phyloP scores from a whole-genome alignment of 2,888 invertebrate genomes.

The Amblyjoppa proteus region DNA sequence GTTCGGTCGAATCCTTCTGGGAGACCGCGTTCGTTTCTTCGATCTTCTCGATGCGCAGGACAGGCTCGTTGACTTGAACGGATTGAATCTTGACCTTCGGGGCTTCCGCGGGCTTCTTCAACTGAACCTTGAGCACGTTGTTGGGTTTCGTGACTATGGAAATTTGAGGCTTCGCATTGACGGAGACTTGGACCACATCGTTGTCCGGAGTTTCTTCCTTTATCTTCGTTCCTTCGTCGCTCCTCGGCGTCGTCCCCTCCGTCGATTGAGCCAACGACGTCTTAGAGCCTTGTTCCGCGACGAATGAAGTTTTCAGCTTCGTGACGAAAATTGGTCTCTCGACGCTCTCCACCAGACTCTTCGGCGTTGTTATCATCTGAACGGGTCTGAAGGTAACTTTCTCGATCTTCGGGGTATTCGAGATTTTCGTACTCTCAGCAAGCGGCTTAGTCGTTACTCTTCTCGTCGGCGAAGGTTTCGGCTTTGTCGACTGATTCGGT shows the following conservation, averaged over 20 bases:
- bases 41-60: slow-evolving; percentile 78
- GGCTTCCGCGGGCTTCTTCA: slow-evolving; percentile 78
- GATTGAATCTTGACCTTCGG: slow-evolving; percentile 78
- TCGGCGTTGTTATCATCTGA: slow-evolving; percentile 75
- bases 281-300: slow-evolving; percentile 85
- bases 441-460: slow-evolving; percentile 70
- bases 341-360: slow-evolving; percentile 70
- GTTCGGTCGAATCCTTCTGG: slow-evolving; percentile 85
- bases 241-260: neutral
- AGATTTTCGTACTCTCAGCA: slow-evolving; percentile 71
- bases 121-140: slow-evolving; percentile 78
- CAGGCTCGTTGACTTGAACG: slow-evolving; percentile 77
- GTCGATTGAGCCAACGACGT: slow-evolving; percentile 48
- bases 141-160: slow-evolving; percentile 69
- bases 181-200: slow-evolving; percentile 63
- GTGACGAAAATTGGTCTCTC: slow-evolving; percentile 84
- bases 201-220: slow-evolving; percentile 38
- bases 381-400: slow-evolving; percentile 82
- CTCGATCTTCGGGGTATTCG: slow-evolving; percentile 80
- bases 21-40: slow-evolving; percentile 75
- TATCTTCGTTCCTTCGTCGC: slow-evolving; percentile 39
- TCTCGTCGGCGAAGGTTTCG: slow-evolving; percentile 70
- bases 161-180: slow-evolving; percentile 73
- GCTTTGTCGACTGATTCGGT: slow-evolving; percentile 66
- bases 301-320: slow-evolving; percentile 88